These are phyloP conservation scores for Pseudanteris insignis DNA, from an alignment of 2,888 invertebrate genomes.

Conservation along the genomic window DNA sequence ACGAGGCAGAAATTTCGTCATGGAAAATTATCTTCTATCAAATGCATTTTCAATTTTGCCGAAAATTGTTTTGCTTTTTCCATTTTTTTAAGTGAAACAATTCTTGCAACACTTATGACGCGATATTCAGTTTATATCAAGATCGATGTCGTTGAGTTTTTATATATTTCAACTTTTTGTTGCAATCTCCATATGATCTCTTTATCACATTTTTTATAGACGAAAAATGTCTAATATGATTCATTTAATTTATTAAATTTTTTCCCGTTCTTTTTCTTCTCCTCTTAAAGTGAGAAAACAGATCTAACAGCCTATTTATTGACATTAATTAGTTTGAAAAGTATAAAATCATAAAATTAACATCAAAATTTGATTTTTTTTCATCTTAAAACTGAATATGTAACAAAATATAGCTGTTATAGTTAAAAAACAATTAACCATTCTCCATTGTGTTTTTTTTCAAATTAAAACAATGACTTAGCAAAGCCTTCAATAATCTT, in stretches of 20 bases:
- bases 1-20: slow-evolving; percentile 37
- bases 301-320: slow-evolving; percentile 41
- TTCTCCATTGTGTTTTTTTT: slow-evolving; percentile 14
- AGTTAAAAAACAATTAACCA: slow-evolving; percentile 29
- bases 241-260: slow-evolving; percentile 4
- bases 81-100: neutral
- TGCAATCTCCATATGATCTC: too few relatives aligned
- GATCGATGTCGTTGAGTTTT: too few relatives aligned
- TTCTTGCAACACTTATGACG: too few relatives aligned
- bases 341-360: slow-evolving; percentile 15
- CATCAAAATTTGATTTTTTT: slow-evolving; percentile 18
- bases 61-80: slow-evolving; percentile 22
- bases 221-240: slow-evolving; percentile 6
- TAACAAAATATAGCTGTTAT: slow-evolving; percentile 22
- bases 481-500: slow-evolving; percentile 74
- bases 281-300: slow-evolving; percentile 16
- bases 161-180: too few relatives aligned
- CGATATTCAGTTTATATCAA: too few relatives aligned
- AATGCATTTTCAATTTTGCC: slow-evolving; percentile 13
- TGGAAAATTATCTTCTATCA: slow-evolving; percentile 36
- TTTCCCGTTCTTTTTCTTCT: slow-evolving; percentile 13
- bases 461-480: slow-evolving; percentile 59
- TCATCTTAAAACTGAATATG: slow-evolving; percentile 6
- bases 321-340: slow-evolving; percentile 32
- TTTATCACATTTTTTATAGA: slow-evolving; percentile 33